Conservation (phyloP, 2,888 invertebrate species). For the Stenotaenia linearis region DNA sequence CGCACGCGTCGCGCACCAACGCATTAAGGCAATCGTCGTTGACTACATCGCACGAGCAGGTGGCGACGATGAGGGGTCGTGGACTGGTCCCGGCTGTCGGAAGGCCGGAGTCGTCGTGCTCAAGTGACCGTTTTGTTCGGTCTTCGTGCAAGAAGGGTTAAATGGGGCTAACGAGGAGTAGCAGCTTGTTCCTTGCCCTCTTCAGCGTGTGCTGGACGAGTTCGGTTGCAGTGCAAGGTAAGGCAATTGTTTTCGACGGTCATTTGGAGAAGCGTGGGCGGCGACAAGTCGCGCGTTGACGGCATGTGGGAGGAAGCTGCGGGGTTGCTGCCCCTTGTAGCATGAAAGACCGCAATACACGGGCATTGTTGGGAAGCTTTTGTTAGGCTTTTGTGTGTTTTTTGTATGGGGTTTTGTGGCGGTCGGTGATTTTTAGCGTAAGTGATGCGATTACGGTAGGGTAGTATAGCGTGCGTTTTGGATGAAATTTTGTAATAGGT, state of each 20-base stretch:
- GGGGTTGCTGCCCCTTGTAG: too few species aligned
- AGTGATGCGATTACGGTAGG: neutral
- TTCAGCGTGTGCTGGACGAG: neutral
- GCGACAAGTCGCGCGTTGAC: too few species aligned
- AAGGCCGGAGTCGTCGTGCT: neutral
- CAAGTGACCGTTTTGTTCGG: neutral
- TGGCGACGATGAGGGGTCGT: neutral
- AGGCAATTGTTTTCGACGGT: too few species aligned
- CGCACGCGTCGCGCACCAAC: neutral
- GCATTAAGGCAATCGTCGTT: neutral
- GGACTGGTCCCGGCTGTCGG: neutral
- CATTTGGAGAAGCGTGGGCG: too few species aligned
- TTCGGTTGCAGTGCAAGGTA: neutral
- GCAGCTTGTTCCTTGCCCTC: conserved; percentile 19
- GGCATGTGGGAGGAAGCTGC: too few species aligned
- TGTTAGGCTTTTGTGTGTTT: too few species aligned
- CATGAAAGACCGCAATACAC: too few species aligned
- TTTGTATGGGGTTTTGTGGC: neutral
- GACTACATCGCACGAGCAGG: neutral
- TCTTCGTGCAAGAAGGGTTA: conserved; percentile 1
- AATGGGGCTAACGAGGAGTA: conserved; percentile 19
- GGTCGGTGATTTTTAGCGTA: neutral
- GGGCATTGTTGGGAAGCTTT: too few species aligned
- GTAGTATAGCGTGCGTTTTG: neutral
- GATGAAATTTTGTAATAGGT: too few species aligned